These are phyloP conservation scores for Umimayanthus chanpuru DNA, from an alignment of 92 coral and sea anemone genomes.

Conservation along the genomic window DNA sequence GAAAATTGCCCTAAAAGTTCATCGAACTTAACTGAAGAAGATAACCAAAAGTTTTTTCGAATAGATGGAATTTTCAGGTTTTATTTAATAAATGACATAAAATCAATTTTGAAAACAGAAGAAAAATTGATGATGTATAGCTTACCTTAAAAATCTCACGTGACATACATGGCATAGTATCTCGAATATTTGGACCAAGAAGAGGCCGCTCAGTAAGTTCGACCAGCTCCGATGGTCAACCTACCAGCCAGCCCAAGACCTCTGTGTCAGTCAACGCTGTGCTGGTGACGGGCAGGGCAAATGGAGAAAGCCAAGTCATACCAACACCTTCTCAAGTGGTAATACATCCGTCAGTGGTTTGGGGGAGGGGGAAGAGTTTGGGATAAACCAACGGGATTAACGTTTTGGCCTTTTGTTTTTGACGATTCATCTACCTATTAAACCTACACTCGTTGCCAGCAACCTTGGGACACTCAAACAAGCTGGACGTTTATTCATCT, in stretches of 20 bases:
- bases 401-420: too few relatives aligned
- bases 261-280: constrained; percentile 36
- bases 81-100: too few relatives aligned
- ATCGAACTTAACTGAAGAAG: too few relatives aligned
- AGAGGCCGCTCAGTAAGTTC: constrained; percentile 4
- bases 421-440: too few relatives aligned
- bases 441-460: too few relatives aligned
- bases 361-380: neutral
- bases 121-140: too few relatives aligned
- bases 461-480: too few relatives aligned
- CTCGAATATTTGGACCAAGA: constrained; percentile 33
- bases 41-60: too few relatives aligned
- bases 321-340: constrained; percentile 20
- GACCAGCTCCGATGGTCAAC: constrained; percentile 22
- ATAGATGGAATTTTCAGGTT: too few relatives aligned
- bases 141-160: constrained; percentile 4
- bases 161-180: constrained; percentile 12
- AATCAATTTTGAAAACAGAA: too few relatives aligned
- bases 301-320: constrained; percentile 30
- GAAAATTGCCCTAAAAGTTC: too few relatives aligned
- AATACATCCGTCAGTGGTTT: neutral
- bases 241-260: constrained; percentile 27
- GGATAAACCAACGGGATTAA: neutral
- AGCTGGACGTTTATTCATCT: too few relatives aligned
- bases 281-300: constrained; percentile 26